A percentile compares a stretch with the other conserved stretches of the same genome.
Evolutionary conservation across 2,113 vertebrate species (phyloP).

Genomic region (Vanacampus margaritifer): DNA sequence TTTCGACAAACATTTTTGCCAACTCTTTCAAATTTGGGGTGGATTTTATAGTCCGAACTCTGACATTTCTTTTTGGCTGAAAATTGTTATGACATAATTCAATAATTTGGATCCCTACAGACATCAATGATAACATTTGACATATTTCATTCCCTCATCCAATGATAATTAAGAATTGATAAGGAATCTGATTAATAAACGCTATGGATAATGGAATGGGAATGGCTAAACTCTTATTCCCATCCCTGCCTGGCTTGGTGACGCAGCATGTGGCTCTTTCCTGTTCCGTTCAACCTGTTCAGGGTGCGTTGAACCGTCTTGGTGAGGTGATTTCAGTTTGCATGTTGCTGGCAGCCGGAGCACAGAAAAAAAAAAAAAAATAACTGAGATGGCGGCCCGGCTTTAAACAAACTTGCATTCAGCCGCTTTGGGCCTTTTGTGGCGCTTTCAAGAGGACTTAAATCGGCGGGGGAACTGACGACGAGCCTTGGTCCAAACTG

Average conservation of each 20-base stretch:
- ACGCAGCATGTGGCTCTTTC: neutral
- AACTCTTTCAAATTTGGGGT: too few relatives aligned
- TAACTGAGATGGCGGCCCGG: neutral
- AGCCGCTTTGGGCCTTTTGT: constrained; percentile 6
- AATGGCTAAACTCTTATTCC: neutral
- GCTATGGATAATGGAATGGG: neutral
- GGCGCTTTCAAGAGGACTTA: constrained; percentile 2
- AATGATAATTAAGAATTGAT: neutral
- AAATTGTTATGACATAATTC: too few relatives aligned
- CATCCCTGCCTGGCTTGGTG: neutral
- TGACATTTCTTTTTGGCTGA: too few relatives aligned
- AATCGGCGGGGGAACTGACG: constrained; percentile 2
- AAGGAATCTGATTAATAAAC: neutral
- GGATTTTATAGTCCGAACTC: too few relatives aligned
- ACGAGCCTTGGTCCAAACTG: neutral
- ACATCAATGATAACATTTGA: too few relatives aligned
- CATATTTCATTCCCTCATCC: too few relatives aligned
- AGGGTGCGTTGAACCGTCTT: neutral
- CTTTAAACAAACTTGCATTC: constrained; percentile 6
- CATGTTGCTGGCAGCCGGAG: neutral
- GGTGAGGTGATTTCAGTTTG: neutral
- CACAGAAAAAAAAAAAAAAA: neutral
- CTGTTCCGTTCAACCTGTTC: neutral
- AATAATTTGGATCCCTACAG: too few relatives aligned
- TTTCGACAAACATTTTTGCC: too few relatives aligned